Evolutionary conservation across 2,797 vertebrate genomes (phyloP), one percentile per base, ranked within the genome.

Genomic region (Macroramphosus scolopax): DNA sequence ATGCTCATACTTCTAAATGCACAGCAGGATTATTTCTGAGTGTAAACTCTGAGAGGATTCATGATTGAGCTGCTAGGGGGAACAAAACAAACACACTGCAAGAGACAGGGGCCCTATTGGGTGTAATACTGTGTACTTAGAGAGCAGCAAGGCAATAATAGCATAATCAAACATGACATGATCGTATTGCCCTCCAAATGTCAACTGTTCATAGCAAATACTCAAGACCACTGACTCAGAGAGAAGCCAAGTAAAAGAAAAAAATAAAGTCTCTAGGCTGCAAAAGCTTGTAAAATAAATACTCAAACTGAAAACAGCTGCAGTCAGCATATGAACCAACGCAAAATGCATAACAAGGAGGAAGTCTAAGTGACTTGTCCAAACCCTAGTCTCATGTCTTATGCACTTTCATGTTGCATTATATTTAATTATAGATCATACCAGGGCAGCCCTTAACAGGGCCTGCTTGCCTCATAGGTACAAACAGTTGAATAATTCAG

Each of bases 391-490:
- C 71, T 89, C 74, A 88, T 91, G 80, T 87, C 77, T 83, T 87
- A 91, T 93, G 88, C 92, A 92, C 93, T 93, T 94, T 93, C 80
- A 89, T 87, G 81, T 89, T 84, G 81, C 84, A 87, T 86, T 83
- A 83, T 83, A 85, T 87, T 92, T 89, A 91, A 92, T 91, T 90
- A 91, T 92, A 88, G 83, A 91, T 90, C 82, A 88, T 86, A 82
- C 84, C 34, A 39, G 83, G 78, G 82, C 78, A 80, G 80, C 83
- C 83, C 77, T 66, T 81, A 88, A 86, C 80, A 75, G 82, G 67
- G 83, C 71, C 79, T 72, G 71, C 79, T 87, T 79, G 87, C 85
- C 85, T 87, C 83, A 83, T 86, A 91, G 87, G 89, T 90, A 90
- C 87, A 91, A 89, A 88, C 80, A 86, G 75, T 52, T 92, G 52